Percentiles rank a stretch among this genome's conserved stretches.
Conservation (phyloP, 2,888 invertebrate species). For the Iselma pallidipennis region DNA sequence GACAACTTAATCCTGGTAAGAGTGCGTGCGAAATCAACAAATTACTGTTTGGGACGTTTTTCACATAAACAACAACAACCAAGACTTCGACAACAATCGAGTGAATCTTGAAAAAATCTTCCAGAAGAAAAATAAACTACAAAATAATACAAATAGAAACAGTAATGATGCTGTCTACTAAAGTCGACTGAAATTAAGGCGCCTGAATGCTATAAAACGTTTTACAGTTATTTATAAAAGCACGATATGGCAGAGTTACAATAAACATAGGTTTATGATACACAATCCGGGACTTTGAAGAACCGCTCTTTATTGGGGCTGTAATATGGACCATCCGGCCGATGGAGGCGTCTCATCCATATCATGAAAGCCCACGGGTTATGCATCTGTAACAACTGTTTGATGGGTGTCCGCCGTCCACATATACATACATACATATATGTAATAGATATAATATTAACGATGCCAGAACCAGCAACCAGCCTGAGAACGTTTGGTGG, state of each 20-base stretch:
- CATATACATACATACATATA: no score
- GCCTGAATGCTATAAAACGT: conserved; percentile 51
- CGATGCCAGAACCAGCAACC: no score
- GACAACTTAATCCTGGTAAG: background rate
- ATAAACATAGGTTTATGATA: conserved; percentile 54
- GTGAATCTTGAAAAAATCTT: no score
- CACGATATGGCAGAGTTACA: conserved; percentile 52
- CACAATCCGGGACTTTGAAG: conserved; percentile 48
- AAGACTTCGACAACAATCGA: no score
- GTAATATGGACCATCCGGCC: conserved; percentile 34
- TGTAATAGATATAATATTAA: no score
- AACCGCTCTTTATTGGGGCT: conserved; percentile 45
- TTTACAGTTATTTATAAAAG: conserved; percentile 54
- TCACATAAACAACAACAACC: background rate
- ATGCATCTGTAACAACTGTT: conserved; percentile 22
- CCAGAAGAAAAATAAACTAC: background rate
- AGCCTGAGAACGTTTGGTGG: conserved; percentile 19
- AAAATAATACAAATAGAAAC: conserved; percentile 17
- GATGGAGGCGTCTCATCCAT: conserved; percentile 9
- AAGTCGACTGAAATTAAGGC: conserved; percentile 43
- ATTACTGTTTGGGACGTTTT: background rate
- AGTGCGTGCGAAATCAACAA: conserved; percentile 2
- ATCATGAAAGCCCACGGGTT: conserved; percentile 9
- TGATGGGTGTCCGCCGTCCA: conserved; percentile 3
- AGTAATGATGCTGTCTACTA: conserved; percentile 26